phyloP scores from a whole-genome alignment of 2,888 invertebrate genomes.

The Scelioninae gen. 1 region DNA sequence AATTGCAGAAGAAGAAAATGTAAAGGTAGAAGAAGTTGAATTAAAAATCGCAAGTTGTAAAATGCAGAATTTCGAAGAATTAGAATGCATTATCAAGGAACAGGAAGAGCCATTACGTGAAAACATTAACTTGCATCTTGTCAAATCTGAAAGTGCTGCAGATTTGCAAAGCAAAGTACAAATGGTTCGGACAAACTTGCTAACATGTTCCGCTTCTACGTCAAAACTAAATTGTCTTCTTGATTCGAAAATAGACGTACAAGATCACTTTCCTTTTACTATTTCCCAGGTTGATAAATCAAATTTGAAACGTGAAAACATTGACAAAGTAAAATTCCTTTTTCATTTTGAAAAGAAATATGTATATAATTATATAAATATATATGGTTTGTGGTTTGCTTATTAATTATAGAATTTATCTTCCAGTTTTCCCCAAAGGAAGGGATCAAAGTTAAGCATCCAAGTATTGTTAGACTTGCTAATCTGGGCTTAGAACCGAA shows the following conservation, averaged over 20 bases:
- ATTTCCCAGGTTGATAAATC: slow-evolving; percentile 71
- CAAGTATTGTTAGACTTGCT: slow-evolving; percentile 73
- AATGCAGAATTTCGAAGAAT: not conserved
- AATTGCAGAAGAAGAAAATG: not conserved
- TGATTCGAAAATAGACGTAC: slow-evolving; percentile 62
- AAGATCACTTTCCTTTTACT: slow-evolving; percentile 78
- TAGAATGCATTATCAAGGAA: not conserved
- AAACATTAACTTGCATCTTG: slow-evolving; percentile 22
- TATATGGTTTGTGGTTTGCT: not conserved
- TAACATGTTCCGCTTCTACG: slow-evolving; percentile 67
- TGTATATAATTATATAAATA: not conserved
- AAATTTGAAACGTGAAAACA: not conserved
- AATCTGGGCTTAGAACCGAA: slow-evolving; percentile 10
- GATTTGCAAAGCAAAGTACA: slow-evolving; percentile 50
- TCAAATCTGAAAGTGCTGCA: slow-evolving; percentile 66
- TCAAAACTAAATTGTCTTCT: slow-evolving; percentile 63
- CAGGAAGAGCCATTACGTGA: not conserved
- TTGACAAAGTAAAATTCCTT: not conserved
- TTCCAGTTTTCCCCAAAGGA: not conserved
- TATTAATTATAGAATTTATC: not conserved
- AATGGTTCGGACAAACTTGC: slow-evolving; percentile 39
- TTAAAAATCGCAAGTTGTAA: not conserved
- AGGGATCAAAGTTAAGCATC: slow-evolving; percentile 59
- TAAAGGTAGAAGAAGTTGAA: not conserved
- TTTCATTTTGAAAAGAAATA: not conserved